These are phyloP conservation scores for Bubo scandiacus DNA, from an alignment of 2,113 vertebrate species.

Conservation along the genomic window DNA sequence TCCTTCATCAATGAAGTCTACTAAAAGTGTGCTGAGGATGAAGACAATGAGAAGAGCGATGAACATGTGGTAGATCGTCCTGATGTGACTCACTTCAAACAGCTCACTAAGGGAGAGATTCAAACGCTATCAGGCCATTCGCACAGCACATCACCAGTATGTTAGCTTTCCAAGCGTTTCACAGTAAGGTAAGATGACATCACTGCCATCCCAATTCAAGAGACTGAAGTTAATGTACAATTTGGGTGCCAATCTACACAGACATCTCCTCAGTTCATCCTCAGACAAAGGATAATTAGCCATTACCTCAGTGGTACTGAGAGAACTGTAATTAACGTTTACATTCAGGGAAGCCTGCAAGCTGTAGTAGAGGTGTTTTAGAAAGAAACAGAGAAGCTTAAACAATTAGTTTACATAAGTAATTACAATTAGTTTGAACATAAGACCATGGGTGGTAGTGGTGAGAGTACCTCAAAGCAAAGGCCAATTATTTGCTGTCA, in stretches of 20 bases:
- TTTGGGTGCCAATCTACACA: neutral
- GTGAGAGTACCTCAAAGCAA: neutral
- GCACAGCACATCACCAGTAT: accelerated
- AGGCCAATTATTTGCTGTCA: neutral
- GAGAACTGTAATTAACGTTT: neutral
- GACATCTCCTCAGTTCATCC: neutral
- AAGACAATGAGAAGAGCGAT: slow-evolving; percentile 95
- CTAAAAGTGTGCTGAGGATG: slow-evolving; percentile 91
- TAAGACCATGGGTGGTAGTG: neutral
- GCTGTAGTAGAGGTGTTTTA: neutral
- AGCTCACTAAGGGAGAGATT: slow-evolving; percentile 81
- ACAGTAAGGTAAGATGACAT: neutral
- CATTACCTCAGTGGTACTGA: neutral
- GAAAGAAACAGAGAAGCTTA: neutral
- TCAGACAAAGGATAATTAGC: neutral
- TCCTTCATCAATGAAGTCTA: slow-evolving; percentile 95
- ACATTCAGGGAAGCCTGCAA: neutral
- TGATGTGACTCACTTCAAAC: slow-evolving; percentile 97
- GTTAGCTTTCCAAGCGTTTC: neutral
- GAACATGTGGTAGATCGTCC: slow-evolving; percentile 98
- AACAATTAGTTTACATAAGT: neutral
- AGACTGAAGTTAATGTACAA: neutral
- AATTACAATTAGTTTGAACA: neutral
- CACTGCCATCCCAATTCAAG: neutral
- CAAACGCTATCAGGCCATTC: neutral